A percentile compares a stretch with the other conserved stretches of the same genome.
Conservation (phyloP, 2,113 vertebrate species). For the Pseudonaja textilis region DNA sequence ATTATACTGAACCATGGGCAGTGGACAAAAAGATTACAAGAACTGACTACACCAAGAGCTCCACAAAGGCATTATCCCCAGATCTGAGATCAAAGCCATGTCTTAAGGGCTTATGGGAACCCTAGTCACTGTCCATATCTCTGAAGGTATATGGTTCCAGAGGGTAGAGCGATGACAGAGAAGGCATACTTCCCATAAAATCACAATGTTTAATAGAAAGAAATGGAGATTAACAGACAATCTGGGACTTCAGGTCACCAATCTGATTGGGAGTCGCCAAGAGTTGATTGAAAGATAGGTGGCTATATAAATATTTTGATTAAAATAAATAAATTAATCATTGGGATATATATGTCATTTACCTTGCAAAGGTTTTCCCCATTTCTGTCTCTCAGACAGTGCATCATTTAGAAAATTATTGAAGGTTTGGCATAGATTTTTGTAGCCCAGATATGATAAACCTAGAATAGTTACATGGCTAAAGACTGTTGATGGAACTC, state of each 20-base stretch:
- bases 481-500: not conserved
- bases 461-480: not conserved
- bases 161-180: not conserved
- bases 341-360: not conserved
- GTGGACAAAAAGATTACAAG: not conserved
- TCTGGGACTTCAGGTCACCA: not conserved
- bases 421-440: not conserved
- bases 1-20: not conserved
- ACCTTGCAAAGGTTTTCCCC: not conserved
- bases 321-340: too few species aligned
- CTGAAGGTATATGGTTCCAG: not conserved
- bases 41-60: not conserved
- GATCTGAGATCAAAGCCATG: not conserved
- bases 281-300: too few species aligned
- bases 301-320: too few species aligned
- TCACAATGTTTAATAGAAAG: not conserved
- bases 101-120: not conserved
- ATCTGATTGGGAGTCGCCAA: not conserved
- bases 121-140: not conserved
- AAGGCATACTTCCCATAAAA: not conserved
- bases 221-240: not conserved
- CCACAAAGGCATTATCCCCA: not conserved
- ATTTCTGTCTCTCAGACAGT: not conserved
- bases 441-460: not conserved
- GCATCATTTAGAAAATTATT: not conserved